Conservation (phyloP, 2,888 invertebrate genomes). For the Drosophila formosana region DNA sequence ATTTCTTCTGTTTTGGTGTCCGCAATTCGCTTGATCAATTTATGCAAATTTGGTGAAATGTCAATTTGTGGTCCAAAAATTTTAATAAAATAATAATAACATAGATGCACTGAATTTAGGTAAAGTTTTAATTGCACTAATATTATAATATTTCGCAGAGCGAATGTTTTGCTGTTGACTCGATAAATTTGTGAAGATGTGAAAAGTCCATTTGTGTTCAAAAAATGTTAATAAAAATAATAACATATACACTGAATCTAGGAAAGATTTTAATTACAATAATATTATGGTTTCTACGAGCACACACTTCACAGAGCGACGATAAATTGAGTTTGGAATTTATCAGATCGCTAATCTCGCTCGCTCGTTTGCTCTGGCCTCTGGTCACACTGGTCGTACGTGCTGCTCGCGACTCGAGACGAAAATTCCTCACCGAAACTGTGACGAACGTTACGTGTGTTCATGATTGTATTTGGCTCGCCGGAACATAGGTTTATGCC, state of each 20-base stretch:
- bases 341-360: constrained; percentile 12
- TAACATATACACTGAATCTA: background rate
- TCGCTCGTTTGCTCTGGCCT: background rate
- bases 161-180: background rate
- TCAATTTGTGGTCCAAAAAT: constrained; percentile 44
- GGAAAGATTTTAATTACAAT: background rate
- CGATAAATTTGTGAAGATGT: background rate
- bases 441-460: constrained; percentile 46
- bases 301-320: background rate
- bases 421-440: constrained; percentile 37
- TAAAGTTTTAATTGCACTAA: background rate
- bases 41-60: constrained; percentile 59
- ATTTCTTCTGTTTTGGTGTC: constrained; percentile 17
- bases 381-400: constrained; percentile 32
- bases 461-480: constrained; percentile 17
- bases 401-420: constrained; percentile 14
- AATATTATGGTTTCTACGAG: background rate
- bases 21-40: constrained; percentile 46
- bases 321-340: constrained; percentile 2
- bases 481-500: constrained; percentile 30
- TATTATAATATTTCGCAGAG: background rate
- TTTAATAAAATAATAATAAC: constrained; percentile 2
- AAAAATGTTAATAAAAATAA: constrained; percentile 21
- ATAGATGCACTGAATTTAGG: background rate
- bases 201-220: constrained; percentile 52